Base-by-base conservation (phyloP, 2,797 vertebrate species). In the Acanthopagrus latus region DNA sequence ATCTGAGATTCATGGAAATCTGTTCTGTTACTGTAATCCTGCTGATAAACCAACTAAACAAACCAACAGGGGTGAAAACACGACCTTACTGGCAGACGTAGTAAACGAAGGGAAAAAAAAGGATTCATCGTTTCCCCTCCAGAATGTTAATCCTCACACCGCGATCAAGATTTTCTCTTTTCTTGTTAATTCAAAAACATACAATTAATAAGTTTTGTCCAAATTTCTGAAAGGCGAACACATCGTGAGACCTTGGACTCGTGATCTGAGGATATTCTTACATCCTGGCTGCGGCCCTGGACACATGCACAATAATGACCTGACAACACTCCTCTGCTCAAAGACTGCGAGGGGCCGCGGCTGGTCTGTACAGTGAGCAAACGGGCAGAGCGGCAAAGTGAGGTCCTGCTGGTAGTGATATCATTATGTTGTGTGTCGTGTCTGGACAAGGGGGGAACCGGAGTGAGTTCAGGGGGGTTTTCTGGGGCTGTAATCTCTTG, bases 371-470 rank as follows among this genome's bases (percentile, higher is more conserved):
- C 81, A 65, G 68, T 81, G 86, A 87, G 64, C 90, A 91, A 95
- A 82, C 80, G 76, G 66, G 90, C 86, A 93, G 93, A 93, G 80
- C 78, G 79, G 92, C 86, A 91, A 91, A 90, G 80, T 87, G 85
- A 88, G 88, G 91, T 88, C 95, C 93, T 38, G 86, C 94, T 23
- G 83, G 83, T 91, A 86, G 89, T 94, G 94, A 95, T 96, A 90
- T 95, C 93, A 94, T 96, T 95, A 95, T 91, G 91, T 85, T 76
- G 80, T 78, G 88, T 20, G 47, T 92, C 91, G 85, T 62, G 84
- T 84, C 75, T 86, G 78, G 77, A 94, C 88, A 47, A 70, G 74
- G 82, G 83, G 90, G 86, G n/a, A n/a, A 77, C 74, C 25, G 41
- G 0, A 64, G 76, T 80, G 18, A 85, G 87, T 78, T 92, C 83